Base-by-base conservation (phyloP, 2,797 vertebrate genomes). In the Cephalopachus bancanus region DNA sequence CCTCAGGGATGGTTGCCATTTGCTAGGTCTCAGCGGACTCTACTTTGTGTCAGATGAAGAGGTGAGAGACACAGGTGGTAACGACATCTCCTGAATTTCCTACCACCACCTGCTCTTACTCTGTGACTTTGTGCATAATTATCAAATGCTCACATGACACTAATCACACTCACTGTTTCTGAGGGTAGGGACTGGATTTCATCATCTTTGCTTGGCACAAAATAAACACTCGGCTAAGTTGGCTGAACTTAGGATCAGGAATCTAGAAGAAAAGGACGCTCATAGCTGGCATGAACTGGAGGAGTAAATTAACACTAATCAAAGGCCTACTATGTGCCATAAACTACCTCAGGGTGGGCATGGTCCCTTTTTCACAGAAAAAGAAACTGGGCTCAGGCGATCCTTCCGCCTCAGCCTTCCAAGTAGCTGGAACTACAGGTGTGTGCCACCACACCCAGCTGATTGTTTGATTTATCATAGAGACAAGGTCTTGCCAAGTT, bases 181-280 rank as follows among this genome's bases (percentile, higher is more conserved):
- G 30, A 80, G 62, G 6, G 8, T 22, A 30, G 60, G 26, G 4
- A 8, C 55, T 83, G 14, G 64, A 69, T 30, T n/a, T 69, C 79
- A 89, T 51, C 55, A n/a, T 88, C 24, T 79, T 79, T 67, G n/a
- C 49, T 22, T 76, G 28, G 9, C 24, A 81, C 14, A 44, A 79
- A 90, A 91, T 53, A 91, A 72, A 81, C 64, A 79, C 20, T 65
- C 16, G 26, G 19, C 4, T 75, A 19, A 19, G 30, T 57, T 91
- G 16, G 37, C 72, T 67, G 78, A 84, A 91, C 55, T 80, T 71
- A 16, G n/a, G n/a, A 90, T 59, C 59, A 93, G 76, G 17, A 89
- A 85, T 79, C 64, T 53, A 75, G 65, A 69, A 93, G 30, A 74
- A 59, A 89, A 67, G n/a, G 24, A 94, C 95, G n/a, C 49, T 76